These are phyloP conservation scores for Gastracanthus pulcherrimus DNA, from an alignment of 2,888 invertebrate species.

Conservation along the genomic window DNA sequence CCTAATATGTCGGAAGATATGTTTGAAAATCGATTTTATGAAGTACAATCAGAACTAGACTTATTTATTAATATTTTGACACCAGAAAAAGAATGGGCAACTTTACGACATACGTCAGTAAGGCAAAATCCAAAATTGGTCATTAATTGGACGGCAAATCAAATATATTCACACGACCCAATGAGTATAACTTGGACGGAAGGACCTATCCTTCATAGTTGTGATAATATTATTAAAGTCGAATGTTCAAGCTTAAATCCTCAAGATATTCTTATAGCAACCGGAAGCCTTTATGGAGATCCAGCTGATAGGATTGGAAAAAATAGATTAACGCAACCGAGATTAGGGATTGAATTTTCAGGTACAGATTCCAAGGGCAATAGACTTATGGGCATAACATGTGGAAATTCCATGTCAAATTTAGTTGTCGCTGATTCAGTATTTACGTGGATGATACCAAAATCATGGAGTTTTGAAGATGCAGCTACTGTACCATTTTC, in stretches of 20 bases:
- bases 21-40: constrained; percentile 83
- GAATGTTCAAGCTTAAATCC: constrained; percentile 92
- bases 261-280: constrained; percentile 81
- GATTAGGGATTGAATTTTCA: constrained; percentile 83
- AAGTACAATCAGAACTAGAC: constrained; percentile 84
- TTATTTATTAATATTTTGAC: constrained; percentile 87
- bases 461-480: constrained; percentile 81
- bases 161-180: constrained; percentile 45
- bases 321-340: constrained; percentile 79
- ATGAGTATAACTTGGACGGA: constrained; percentile 91
- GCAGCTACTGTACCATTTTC: constrained; percentile 84
- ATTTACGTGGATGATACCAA: constrained; percentile 80
- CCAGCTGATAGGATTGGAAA: constrained; percentile 83
- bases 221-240: constrained; percentile 78
- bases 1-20: constrained; percentile 83
- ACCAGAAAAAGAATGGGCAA: constrained; percentile 79
- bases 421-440: constrained; percentile 77
- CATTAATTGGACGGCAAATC: constrained; percentile 41
- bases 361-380: constrained; percentile 79
- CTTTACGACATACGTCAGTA: constrained; percentile 1
- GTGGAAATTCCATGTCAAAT: constrained; percentile 78
- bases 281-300: constrained; percentile 91
- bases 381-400: constrained; percentile 76
- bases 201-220: constrained; percentile 76
- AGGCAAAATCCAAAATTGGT: not conserved